Evolutionary conservation across 2,113 vertebrate genomes (phyloP).

Genomic region (Pygoscelis antarcticus): DNA sequence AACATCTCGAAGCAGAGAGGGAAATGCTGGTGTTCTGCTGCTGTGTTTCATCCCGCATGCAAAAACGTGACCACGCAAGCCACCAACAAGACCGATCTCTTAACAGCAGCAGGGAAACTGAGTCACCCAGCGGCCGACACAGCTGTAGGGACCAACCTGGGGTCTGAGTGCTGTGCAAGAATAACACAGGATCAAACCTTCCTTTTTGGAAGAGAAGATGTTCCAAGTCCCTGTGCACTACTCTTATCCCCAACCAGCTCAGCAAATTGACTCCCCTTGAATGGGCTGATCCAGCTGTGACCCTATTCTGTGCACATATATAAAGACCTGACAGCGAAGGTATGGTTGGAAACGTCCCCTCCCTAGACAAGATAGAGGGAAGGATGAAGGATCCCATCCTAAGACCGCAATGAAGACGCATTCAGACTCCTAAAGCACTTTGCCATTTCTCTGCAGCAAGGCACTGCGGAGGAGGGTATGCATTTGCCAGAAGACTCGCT

Average conservation of each 20-base stretch:
- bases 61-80: rapidly evolving
- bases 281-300: not conserved
- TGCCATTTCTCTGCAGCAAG: not conserved
- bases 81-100: not conserved
- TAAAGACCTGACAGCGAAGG: not conserved
- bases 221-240: not conserved
- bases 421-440: not conserved
- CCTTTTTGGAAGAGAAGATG: not conserved
- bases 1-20: not conserved
- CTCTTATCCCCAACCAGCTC: not conserved
- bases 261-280: not conserved
- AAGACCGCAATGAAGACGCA: not conserved
- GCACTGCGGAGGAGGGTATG: not conserved
- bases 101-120: not conserved
- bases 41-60: rapidly evolving
- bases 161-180: not conserved
- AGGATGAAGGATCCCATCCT: not conserved
- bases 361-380: not conserved
- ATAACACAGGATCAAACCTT: not conserved
- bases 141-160: not conserved
- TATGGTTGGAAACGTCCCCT: not conserved
- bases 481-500: not conserved
- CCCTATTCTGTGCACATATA: rapidly evolving
- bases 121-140: not conserved
- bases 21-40: not conserved